Evolutionary conservation across 2,797 vertebrate genomes (phyloP).

Genomic region (Sebastes alutus): DNA sequence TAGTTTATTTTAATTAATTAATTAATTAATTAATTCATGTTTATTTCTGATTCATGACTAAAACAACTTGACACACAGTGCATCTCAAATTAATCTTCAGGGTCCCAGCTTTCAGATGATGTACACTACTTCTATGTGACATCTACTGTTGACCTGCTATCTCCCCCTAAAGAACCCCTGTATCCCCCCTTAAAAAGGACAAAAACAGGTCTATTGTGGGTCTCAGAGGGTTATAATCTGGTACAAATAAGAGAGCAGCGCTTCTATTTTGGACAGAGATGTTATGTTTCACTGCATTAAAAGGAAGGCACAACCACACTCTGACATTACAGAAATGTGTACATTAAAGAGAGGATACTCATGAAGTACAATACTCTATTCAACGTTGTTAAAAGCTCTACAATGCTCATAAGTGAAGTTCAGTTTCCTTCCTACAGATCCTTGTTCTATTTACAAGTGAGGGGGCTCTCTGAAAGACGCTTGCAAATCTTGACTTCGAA

Average conservation of each 20-base stretch:
- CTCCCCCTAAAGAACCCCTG: too few species aligned
- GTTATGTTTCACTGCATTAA: background rate
- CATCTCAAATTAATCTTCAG: too few species aligned
- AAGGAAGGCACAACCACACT: conserved; percentile 2
- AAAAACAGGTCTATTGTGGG: too few species aligned
- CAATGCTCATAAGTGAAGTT: conserved; percentile 29
- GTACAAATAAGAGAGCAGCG: background rate
- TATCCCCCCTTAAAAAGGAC: too few species aligned
- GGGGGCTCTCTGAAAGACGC: conserved; percentile 65
- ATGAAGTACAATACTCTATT: conserved; percentile 24
- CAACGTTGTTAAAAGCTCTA: conserved; percentile 20
- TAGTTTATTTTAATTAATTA: too few species aligned
- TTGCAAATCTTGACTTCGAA: conserved; percentile 82
- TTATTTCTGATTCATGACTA: too few species aligned
- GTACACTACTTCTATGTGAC: too few species aligned
- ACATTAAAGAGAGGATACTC: background rate
- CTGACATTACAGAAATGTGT: conserved; percentile 17
- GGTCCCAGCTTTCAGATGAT: too few species aligned
- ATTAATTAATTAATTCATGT: too few species aligned
- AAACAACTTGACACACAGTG: too few species aligned
- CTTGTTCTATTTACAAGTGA: conserved; percentile 63
- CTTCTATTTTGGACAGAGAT: background rate
- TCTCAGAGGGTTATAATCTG: too few species aligned
- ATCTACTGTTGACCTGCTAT: too few species aligned
- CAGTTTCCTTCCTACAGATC: conserved; percentile 50